Conservation (phyloP, 2,888 invertebrate species). For the Noctuana brunneofusca region DNA sequence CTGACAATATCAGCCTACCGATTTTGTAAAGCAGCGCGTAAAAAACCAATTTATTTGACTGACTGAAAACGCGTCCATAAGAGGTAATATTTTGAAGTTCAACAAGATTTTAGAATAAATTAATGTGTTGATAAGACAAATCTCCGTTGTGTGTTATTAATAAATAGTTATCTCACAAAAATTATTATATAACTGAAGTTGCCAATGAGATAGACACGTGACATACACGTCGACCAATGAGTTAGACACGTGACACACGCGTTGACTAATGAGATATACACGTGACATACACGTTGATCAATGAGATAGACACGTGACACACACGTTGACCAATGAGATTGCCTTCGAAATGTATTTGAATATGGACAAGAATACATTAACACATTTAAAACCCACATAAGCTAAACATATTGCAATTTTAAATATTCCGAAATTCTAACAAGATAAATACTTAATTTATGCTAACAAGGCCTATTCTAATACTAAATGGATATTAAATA, state of each 20-base stretch:
- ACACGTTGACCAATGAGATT: too few relatives aligned
- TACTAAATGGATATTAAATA: conserved; percentile 1
- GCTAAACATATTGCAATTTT: conserved; percentile 1
- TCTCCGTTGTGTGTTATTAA: too few relatives aligned
- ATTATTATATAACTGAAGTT: too few relatives aligned
- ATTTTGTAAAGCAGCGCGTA: conserved; percentile 14
- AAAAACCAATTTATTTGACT: conserved; percentile 22
- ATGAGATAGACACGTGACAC: too few relatives aligned
- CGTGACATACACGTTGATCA: too few relatives aligned
- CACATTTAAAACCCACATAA: conserved; percentile 2
- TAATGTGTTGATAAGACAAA: too few relatives aligned
- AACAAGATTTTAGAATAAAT: not conserved
- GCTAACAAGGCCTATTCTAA: conserved; percentile 2
- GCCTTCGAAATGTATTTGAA: not conserved
- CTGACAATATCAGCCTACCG: conserved; percentile 8
- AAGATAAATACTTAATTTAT: conserved; percentile 1
- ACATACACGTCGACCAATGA: too few relatives aligned
- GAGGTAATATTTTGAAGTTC: not conserved
- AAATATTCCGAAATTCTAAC: not conserved
- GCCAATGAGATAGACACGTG: too few relatives aligned
- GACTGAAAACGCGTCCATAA: not conserved
- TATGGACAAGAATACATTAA: not conserved
- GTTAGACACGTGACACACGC: too few relatives aligned
- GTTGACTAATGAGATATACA: too few relatives aligned
- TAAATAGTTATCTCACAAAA: too few relatives aligned